These are phyloP conservation scores for Catotricha subobsoleta DNA, from an alignment of 2,888 invertebrate genomes.

Conservation along the genomic window DNA sequence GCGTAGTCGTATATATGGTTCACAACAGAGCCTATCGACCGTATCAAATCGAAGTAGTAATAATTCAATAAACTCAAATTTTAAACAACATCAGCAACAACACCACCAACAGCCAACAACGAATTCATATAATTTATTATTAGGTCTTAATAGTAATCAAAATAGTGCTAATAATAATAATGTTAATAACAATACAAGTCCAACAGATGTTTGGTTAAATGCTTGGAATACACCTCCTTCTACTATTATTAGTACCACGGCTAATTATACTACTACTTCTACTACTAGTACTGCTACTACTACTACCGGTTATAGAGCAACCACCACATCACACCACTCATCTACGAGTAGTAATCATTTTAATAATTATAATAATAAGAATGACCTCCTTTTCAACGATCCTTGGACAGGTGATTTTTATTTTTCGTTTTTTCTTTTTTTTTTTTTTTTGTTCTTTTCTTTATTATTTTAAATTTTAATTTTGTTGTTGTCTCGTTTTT, in stretches of 20 bases:
- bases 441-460: conserved; percentile 11
- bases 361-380: conserved; percentile 10
- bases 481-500: conserved; percentile 3
- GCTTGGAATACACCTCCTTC: conserved; percentile 14
- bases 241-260: conserved; percentile 2
- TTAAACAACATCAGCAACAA: not conserved
- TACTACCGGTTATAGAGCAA: too few relatives aligned
- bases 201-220: conserved; percentile 14
- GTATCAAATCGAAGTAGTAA: conserved; percentile 11
- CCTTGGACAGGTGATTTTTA: conserved; percentile 15
- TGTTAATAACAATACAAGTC: conserved; percentile 7
- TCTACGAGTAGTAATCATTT: conserved; percentile 8
- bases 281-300: not conserved
- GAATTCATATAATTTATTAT: too few relatives aligned
- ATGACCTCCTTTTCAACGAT: conserved; percentile 12
- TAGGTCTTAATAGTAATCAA: conserved; percentile 6
- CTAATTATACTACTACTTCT: not conserved
- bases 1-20: conserved; percentile 14
- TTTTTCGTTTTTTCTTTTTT: conserved; percentile 35
- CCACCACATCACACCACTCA: conserved; percentile 2
- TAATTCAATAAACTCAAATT: conserved; percentile 9
- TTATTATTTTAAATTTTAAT: conserved; percentile 6
- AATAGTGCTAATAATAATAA: conserved; percentile 6
- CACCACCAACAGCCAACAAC: not conserved
- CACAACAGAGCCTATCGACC: conserved; percentile 14